Evolutionary conservation across 1,140 invertebrate genomes (phyloP).

Genomic region (Araneus ventricosus): DNA sequence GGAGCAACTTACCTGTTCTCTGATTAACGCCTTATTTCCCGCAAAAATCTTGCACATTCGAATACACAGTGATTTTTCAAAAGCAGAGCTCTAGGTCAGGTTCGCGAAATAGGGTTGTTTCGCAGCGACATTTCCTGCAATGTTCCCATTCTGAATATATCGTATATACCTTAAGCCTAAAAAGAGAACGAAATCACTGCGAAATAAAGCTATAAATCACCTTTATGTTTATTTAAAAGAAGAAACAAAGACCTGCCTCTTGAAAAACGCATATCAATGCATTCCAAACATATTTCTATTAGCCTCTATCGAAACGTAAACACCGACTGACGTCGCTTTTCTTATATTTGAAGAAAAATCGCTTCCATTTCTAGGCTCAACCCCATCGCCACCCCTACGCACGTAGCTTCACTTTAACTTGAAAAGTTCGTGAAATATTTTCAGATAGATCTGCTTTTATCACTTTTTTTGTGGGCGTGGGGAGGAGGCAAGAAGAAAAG

Average conservation of each 20-base stretch:
- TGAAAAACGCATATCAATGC: background rate
- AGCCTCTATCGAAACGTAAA: background rate
- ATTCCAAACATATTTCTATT: background rate
- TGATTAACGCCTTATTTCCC: too few relatives aligned
- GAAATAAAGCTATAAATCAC: too few relatives aligned
- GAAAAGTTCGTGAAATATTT: slow-evolving; percentile 38
- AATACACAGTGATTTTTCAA: too few relatives aligned
- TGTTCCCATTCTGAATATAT: too few relatives aligned
- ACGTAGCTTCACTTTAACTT: background rate
- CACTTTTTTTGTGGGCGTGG: background rate
- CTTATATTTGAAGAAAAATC: background rate
- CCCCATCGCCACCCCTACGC: background rate
- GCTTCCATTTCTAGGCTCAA: background rate
- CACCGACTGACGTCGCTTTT: background rate
- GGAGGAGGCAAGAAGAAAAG: background rate
- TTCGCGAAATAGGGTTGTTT: too few relatives aligned
- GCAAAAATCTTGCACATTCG: too few relatives aligned
- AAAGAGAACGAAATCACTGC: too few relatives aligned
- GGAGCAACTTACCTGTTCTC: too few relatives aligned
- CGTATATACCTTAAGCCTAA: too few relatives aligned
- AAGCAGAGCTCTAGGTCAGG: too few relatives aligned
- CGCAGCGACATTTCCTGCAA: too few relatives aligned
- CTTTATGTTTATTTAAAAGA: background rate
- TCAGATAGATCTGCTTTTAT: background rate
- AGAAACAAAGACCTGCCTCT: background rate